phyloP scores from a whole-genome alignment of 1,140 invertebrate genomes.

The Teleogryllus occipitalis region DNA sequence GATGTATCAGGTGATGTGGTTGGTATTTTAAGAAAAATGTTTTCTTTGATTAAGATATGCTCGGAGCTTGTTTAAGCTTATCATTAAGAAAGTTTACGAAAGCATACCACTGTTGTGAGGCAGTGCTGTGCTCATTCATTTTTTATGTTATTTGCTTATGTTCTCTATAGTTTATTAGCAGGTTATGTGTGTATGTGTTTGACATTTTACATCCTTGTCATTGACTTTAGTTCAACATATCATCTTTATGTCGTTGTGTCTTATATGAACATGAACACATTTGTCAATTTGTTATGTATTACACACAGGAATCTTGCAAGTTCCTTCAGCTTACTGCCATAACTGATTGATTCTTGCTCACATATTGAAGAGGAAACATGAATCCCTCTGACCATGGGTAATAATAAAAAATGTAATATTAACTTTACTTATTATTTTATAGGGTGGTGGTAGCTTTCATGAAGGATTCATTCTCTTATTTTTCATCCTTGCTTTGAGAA shows the following conservation, averaged over 20 bases:
- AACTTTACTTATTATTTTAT: constrained; percentile 13
- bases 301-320: constrained; percentile 11
- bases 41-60: background rate
- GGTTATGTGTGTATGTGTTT: background rate
- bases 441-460: constrained; percentile 15
- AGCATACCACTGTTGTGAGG: background rate
- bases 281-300: constrained; percentile 12
- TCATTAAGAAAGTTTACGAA: background rate
- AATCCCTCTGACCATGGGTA: constrained; percentile 74
- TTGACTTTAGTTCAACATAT: background rate
- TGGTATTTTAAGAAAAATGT: background rate
- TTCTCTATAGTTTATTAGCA: background rate
- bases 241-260: constrained; percentile 24
- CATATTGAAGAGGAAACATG: constrained; percentile 44
- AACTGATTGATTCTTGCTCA: constrained; percentile 26
- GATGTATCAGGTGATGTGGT: constrained; percentile 10
- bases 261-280: constrained; percentile 20
- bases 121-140: background rate
- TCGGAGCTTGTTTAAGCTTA: background rate
- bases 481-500: background rate
- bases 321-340: constrained; percentile 26
- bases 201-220: background rate
- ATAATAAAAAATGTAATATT: constrained; percentile 28
- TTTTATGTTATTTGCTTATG: background rate
- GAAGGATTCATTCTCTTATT: constrained; percentile 1